Evolutionary conservation across 1,140 invertebrate genomes (phyloP).

Genomic region (Bombus impatiens): DNA sequence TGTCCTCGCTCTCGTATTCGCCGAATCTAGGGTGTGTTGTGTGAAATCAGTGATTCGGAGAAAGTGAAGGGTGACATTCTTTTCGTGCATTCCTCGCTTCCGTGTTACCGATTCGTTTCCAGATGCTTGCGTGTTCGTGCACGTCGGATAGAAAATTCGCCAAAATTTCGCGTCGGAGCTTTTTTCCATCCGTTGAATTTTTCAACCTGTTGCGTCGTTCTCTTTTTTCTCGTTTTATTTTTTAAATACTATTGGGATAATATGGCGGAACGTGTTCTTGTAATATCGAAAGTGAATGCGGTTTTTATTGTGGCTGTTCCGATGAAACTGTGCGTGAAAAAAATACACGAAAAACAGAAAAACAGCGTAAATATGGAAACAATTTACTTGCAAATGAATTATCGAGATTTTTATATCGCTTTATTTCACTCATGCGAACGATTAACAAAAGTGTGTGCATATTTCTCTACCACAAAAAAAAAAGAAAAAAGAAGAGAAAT

Average conservation of each 20-base stretch:
- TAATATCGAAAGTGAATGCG: slow-evolving; percentile 4
- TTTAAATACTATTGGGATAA: not conserved
- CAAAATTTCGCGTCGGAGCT: not conserved
- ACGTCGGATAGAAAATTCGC: slow-evolving; percentile 21
- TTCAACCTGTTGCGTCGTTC: slow-evolving; percentile 55
- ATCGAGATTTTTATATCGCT: not conserved
- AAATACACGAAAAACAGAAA: not conserved
- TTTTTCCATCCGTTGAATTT: slow-evolving; percentile 46
- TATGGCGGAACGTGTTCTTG: slow-evolving; percentile 1
- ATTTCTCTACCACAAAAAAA: too few relatives aligned
- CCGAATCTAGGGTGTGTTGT: not conserved
- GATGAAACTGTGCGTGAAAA: not conserved
- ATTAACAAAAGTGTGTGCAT: not conserved
- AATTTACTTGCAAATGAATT: not conserved
- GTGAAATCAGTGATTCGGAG: slow-evolving; percentile 53
- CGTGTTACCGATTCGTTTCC: slow-evolving; percentile 15
- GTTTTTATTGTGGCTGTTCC: not conserved
- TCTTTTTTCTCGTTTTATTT: slow-evolving; percentile 14
- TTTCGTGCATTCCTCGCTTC: slow-evolving; percentile 20
- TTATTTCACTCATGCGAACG: not conserved
- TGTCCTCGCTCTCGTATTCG: not conserved
- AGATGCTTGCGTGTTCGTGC: not conserved
- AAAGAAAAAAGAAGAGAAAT: not conserved
- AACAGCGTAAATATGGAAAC: not conserved
- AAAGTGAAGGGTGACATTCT: slow-evolving; percentile 49